phyloP scores from a whole-genome alignment of 1,140 invertebrate species.

The Acromyrmex charruanus region DNA sequence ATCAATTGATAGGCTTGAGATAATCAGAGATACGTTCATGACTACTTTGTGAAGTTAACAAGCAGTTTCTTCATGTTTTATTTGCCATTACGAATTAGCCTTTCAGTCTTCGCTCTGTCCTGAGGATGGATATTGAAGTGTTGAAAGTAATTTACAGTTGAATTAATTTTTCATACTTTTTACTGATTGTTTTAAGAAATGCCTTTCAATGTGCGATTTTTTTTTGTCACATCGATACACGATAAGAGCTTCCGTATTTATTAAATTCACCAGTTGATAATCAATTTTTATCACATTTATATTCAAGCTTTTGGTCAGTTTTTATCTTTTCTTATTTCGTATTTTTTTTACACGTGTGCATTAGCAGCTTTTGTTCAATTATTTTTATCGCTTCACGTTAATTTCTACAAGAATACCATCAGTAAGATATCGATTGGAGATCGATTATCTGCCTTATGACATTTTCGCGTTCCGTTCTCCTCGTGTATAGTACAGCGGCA shows the following conservation, averaged over 20 bases:
- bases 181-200: neutral
- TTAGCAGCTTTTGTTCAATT: neutral
- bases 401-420: conserved; percentile 20
- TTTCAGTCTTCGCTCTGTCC: neutral
- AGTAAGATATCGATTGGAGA: neutral
- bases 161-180: neutral
- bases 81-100: neutral
- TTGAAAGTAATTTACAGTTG: neutral
- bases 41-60: neutral
- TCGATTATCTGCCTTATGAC: conserved; percentile 34
- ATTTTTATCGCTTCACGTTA: neutral
- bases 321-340: neutral
- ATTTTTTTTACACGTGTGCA: neutral
- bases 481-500: neutral
- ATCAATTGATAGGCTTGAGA: neutral
- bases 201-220: neutral
- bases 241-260: too few relatives aligned
- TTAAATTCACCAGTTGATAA: neutral
- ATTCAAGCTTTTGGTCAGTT: neutral
- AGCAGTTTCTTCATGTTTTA: neutral
- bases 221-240: neutral
- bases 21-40: neutral
- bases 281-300: neutral
- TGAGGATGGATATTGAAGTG: neutral
- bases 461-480: neutral